phyloP scores from a whole-genome alignment of 2,888 invertebrate genomes.

The Autographa gamma region DNA sequence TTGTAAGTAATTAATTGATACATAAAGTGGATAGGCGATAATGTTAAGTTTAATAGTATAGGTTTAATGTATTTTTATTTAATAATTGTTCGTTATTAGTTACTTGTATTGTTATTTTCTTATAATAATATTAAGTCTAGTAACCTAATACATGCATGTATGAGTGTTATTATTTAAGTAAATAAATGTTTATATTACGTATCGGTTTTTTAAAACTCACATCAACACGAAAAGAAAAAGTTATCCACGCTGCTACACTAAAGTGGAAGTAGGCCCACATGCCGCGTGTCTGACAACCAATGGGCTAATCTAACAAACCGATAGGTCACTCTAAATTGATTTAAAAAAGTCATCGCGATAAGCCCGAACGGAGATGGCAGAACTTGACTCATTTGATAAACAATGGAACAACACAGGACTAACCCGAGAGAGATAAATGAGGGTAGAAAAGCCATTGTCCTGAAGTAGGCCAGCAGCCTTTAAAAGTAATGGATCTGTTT shows the following conservation, averaged over 20 bases:
- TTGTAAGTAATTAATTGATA: conserved; percentile 2
- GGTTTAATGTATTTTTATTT: neutral
- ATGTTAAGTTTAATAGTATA: conserved; percentile 7
- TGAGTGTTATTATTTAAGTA: conserved; percentile 61
- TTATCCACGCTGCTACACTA: too few relatives aligned
- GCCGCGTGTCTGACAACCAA: too few relatives aligned
- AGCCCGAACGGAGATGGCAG: too few relatives aligned
- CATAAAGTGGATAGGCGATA: neutral
- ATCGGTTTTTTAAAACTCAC: neutral
- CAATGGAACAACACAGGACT: too few relatives aligned
- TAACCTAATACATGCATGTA: conserved; percentile 72
- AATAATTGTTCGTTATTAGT: conserved; percentile 40
- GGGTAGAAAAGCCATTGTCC: too few relatives aligned
- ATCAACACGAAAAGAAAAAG: neutral
- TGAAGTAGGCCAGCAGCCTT: too few relatives aligned
- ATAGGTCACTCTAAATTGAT: too few relatives aligned
- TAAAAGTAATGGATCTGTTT: too few relatives aligned
- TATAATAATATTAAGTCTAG: conserved; percentile 82
- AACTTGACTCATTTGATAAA: too few relatives aligned
- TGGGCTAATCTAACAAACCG: too few relatives aligned
- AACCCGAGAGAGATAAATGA: too few relatives aligned
- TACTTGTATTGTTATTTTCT: conserved; percentile 79
- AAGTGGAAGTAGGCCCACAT: neutral
- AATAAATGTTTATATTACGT: conserved; percentile 35
- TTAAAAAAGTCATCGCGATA: too few relatives aligned